Base-by-base conservation (phyloP, 1,140 invertebrate genomes). In the Drosophila setifemur region DNA sequence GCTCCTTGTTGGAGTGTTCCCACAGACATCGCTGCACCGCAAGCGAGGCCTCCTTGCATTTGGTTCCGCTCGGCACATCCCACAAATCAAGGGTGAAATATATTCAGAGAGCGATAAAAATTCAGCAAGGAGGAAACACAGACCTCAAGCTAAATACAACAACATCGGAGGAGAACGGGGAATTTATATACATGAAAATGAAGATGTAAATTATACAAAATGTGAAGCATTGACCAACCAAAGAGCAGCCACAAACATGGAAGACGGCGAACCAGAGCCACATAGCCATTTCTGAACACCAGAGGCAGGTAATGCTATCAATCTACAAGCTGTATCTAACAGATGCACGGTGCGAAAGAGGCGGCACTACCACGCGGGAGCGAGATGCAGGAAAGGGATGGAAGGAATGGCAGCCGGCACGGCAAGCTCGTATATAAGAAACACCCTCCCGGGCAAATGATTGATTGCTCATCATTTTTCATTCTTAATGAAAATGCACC, bases 401-500 rank as follows among this genome's bases (percentile, higher is more conserved):
- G 37, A 12, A 42, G 52, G 60, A 45, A 39, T 49, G 57, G 47
- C 40, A 76, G 45, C 61, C 53, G 58, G 49, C 53, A 42, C 23
- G 42, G 48, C 31, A 18, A 42, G 39, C 37, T 58, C 52, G 57
- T 58, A 61, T 14, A 73, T 73, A 77, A 68, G 42, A 85, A 90
- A 90, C 88, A 89, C 88, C 89, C 89, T 86, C 89, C 81, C 61
- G 57, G 63, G 49, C 66, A 63, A 89, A 90, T 90, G 89, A 90
- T 90, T 90, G 89, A 90, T 90, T 90, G 88, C 79, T 90, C 89
- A 89, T 90, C 89, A 90, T 90, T 90, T 90, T 88, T 90, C 89
- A 90, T 89, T 89, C 89, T 90, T 90, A 89, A 90, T 90, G 89
- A 90, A 90, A 90, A 90, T 90, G 89, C 89, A 90, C 89, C 89